Evolutionary conservation across 1,140 invertebrate genomes (phyloP), one percentile per base, ranked within the genome.

Genomic region (Luehdorfia chinensis): DNA sequence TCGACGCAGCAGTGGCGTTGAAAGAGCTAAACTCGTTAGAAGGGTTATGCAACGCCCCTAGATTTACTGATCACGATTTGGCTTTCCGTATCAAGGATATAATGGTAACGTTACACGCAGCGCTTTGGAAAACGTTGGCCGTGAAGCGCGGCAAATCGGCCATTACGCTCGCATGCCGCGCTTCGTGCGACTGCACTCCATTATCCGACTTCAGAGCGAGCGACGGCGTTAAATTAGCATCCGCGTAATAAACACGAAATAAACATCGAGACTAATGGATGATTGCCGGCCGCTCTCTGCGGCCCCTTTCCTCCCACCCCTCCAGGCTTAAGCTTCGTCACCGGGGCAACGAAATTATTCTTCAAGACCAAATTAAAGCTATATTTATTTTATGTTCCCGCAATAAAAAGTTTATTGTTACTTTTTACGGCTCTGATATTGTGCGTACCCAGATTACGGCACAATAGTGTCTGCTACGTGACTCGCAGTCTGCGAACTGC

Each of bases 241-340:
- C 64, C 54, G 61, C 54, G 61, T 65, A 67, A 67, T 69, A 71
- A 70, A 72, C 68, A 67, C 64, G 68, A 68, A 70, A 70, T 76
- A 79, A 76, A 73, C 66, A 71, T 72, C 67, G 66, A 76, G 66
- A 75, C 74, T 75, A 77, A 76, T 83, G 74, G 66, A 74, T 73
- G 72, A 75, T 77, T 69, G 67, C 44, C 55, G 48, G 32, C 25
- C 34, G 31, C 54, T 30, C 55, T 28, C 49, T 52, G 47, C 57
- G 49, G 36, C 51, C 47, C 27, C n/a, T n/a, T n/a, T n/a, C n/a
- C n/a, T n/a, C 30, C 47, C 46, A 49, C 49, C 36, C 51, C 41
- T 25, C 39, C 27, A n/a, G n/a, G n/a, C n/a, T n/a, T n/a, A n/a
- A 39, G 34, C 47, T 28, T 28, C 19, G 19, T 36, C 48, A 48